Evolutionary conservation across 2,797 vertebrate species (phyloP), one percentile per base, ranked within the genome.

Genomic region (Hozukius guyotensis): DNA sequence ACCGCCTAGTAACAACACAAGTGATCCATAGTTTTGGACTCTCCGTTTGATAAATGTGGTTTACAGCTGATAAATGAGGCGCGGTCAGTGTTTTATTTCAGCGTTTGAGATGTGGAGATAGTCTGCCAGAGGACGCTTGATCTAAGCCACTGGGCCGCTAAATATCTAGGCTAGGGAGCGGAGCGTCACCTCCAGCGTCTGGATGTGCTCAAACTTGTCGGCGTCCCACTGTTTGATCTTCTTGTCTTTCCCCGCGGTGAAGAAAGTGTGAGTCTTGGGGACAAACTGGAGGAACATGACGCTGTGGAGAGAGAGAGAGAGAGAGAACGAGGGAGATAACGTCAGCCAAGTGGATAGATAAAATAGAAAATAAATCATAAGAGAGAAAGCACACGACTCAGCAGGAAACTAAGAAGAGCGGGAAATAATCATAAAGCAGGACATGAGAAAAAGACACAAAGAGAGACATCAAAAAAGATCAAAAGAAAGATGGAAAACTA

Each of bases 201-300:
- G 99, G 85, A 99, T 95, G 81, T 96, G 98, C 88, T 98, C 97
- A 93, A 99, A 99, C 88, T 96, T 98, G 95, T 99, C 99, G 0
- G 98, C 99, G 66, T 99, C 98, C 98, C 99, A 99, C 89, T 99
- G 98, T 82, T 99, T 99, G 82, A 99, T 96, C 95, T 97, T 99
- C 75, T 75, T 94, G 87, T 99, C 99, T 81, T 99, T 99, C 56
- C 99, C 99, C 3, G 97, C 97, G 1, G 98, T 99, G 94, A 99
- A 99, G 95, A 99, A 99, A 87, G 99, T 96, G 89, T 99, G 99
- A 80, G 99, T 98, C 93, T 97, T 98, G 3, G 97, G 96, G 52
- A 99, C 97, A 84, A 99, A 99, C 95, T 97, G 97, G 16, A 99
- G 96, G 91, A 95, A 97, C 98, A 99, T 99, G 91, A 99, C 97